Conservation (phyloP, 92 coral and sea anemone species). For the Porites cylindrica region DNA sequence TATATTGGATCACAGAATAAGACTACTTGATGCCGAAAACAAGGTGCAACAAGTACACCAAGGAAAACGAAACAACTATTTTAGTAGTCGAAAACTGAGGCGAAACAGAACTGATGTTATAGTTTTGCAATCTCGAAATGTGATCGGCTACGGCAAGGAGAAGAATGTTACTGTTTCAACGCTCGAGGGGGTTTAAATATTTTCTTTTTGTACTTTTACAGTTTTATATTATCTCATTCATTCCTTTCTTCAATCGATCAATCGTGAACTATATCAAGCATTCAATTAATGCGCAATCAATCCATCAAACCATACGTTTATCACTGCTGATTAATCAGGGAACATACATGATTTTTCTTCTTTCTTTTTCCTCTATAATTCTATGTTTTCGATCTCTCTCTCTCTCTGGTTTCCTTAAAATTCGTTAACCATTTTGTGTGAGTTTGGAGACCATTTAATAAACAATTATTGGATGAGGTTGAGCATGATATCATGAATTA, state of each 20-base stretch:
- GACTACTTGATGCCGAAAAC: slow-evolving; percentile 3
- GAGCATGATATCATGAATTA: too few relatives aligned
- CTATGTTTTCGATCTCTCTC: too few relatives aligned
- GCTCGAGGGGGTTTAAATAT: neutral
- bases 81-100: neutral
- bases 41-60: neutral
- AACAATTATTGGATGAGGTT: too few relatives aligned
- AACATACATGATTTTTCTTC: too few relatives aligned
- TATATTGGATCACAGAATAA: slow-evolving; percentile 9
- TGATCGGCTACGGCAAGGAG: slow-evolving; percentile 19
- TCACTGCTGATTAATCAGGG: neutral
- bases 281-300: neutral
- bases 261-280: neutral
- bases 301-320: neutral
- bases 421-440: too few relatives aligned
- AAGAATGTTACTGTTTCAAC: slow-evolving; percentile 11
- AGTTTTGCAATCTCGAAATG: slow-evolving; percentile 22
- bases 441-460: too few relatives aligned
- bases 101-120: slow-evolving; percentile 21
- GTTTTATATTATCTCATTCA: neutral
- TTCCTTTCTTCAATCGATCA: too few relatives aligned
- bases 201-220: neutral
- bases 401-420: too few relatives aligned
- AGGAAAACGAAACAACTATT: neutral
- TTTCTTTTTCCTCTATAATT: too few relatives aligned